Conservation (phyloP, 2,888 invertebrate species). For the Stegophylla sp. region DNA sequence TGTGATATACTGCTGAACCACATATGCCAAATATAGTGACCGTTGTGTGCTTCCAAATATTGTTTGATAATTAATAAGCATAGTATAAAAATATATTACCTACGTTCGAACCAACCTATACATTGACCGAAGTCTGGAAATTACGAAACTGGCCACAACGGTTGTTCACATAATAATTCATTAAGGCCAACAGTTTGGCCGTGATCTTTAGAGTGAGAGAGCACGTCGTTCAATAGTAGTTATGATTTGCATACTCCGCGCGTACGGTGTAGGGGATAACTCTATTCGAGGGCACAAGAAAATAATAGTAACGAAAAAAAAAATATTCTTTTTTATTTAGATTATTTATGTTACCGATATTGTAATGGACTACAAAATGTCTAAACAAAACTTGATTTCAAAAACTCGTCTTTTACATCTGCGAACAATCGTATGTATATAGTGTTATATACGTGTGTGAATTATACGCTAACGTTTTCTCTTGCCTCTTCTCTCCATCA, state of each 20-base stretch:
- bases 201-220: constrained; percentile 37
- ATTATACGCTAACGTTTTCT: not conserved
- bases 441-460: too few species aligned
- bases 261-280: constrained; percentile 19
- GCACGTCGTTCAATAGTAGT: not conserved
- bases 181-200: constrained; percentile 20
- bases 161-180: constrained; percentile 1
- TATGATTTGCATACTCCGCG: constrained; percentile 7
- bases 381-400: too few species aligned
- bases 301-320: constrained; percentile 30
- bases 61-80: too few species aligned
- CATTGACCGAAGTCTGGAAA: too few species aligned
- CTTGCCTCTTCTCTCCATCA: not conserved
- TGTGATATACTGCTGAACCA: too few species aligned
- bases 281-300: not conserved
- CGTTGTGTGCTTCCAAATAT: too few species aligned
- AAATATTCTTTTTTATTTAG: not conserved
- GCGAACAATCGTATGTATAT: constrained; percentile 5
- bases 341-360: not conserved
- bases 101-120: too few species aligned
- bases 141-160: constrained; percentile 19
- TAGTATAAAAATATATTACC: too few species aligned
- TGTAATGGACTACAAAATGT: not conserved
- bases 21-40: too few species aligned
- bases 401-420: constrained; percentile 17